Percentiles rank a stretch among this genome's conserved stretches.
Evolutionary conservation across 1,140 invertebrate species (phyloP).

Genomic region (Papilio aristodemus): DNA sequence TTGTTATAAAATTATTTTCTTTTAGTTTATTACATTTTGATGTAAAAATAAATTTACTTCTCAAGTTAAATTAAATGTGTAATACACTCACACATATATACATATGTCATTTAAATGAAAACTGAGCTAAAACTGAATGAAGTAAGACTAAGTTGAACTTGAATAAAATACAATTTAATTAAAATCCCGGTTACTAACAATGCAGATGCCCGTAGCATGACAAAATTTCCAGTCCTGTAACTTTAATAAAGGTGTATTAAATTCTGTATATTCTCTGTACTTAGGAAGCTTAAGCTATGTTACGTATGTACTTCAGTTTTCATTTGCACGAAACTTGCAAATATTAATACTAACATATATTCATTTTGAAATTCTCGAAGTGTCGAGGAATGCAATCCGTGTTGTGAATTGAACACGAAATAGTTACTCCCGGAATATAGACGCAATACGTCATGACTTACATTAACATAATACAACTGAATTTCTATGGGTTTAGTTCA

Average conservation of each 20-base stretch:
- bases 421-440: not conserved
- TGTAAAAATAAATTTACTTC: too few species aligned
- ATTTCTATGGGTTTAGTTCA: not conserved
- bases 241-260: slow-evolving; percentile 29
- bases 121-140: too few species aligned
- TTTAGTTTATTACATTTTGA: too few species aligned
- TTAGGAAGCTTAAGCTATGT: slow-evolving; percentile 22
- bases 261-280: slow-evolving; percentile 20
- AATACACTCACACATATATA: too few species aligned
- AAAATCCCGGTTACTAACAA: slow-evolving; percentile 4
- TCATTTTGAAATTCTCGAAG: slow-evolving; percentile 11
- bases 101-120: too few species aligned
- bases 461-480: not conserved
- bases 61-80: too few species aligned
- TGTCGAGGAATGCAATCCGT: slow-evolving; percentile 18
- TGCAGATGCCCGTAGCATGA: not conserved
- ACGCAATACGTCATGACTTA: not conserved
- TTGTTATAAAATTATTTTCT: too few species aligned
- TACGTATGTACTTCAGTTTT: slow-evolving; percentile 28
- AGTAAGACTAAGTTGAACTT: not conserved
- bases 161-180: slow-evolving; percentile 7
- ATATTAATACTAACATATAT: slow-evolving; percentile 28
- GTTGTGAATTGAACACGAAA: slow-evolving; percentile 11
- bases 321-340: slow-evolving; percentile 22
- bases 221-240: slow-evolving; percentile 16